A percentile compares a stretch with the other conserved stretches of the same genome.
These are phyloP conservation scores for Drosophila meridionalis DNA, from an alignment of 2,888 invertebrate species.

Conservation along the genomic window DNA sequence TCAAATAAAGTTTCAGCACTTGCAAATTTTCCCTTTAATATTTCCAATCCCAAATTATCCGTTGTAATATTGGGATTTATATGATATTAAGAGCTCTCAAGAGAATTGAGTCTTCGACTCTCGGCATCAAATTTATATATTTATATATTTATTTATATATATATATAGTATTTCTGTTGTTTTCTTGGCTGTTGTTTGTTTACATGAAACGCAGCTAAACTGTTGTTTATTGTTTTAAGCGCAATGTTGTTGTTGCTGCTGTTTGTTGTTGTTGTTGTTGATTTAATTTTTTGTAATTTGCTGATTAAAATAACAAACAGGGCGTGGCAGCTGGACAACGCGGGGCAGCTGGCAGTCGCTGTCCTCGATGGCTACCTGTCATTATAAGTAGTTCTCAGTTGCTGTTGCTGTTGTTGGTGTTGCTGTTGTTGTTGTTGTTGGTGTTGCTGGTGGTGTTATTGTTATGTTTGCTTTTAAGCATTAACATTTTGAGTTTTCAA, in stretches of 20 bases:
- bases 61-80: no score
- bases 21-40: no score
- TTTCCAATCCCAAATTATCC: no score
- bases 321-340: constrained; percentile 47
- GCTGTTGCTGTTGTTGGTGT: constrained; percentile 4
- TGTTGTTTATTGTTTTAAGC: constrained; percentile 41
- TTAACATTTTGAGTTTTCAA: constrained; percentile 75
- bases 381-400: constrained; percentile 37
- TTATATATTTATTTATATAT: background rate
- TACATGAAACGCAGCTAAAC: constrained; percentile 27
- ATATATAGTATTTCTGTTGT: background rate
- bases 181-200: constrained; percentile 22
- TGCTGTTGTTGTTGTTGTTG: constrained; percentile 26
- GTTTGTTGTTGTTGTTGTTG: constrained; percentile 41
- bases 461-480: constrained; percentile 56
- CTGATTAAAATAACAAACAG: constrained; percentile 66
- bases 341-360: constrained; percentile 16
- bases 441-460: constrained; percentile 33
- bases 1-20: no score
- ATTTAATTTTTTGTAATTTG: constrained; percentile 63
- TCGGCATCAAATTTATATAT: background rate
- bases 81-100: background rate
- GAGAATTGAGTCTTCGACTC: background rate
- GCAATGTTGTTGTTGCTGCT: constrained; percentile 14
- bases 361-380: constrained; percentile 48